These are phyloP conservation scores for Plebejus anna DNA, from an alignment of 2,888 invertebrate genomes.

Conservation along the genomic window DNA sequence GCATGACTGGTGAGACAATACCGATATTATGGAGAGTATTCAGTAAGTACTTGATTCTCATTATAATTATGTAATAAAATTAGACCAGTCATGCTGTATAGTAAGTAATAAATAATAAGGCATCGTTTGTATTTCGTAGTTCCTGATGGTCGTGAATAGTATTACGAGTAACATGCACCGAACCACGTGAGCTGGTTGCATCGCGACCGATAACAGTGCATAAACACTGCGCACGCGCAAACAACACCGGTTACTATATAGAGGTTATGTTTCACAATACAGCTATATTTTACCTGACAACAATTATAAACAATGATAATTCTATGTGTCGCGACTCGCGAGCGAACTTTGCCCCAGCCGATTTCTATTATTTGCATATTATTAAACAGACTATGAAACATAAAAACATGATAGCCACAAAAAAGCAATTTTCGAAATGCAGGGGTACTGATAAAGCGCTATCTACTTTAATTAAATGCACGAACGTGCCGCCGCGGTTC, in stretches of 20 bases:
- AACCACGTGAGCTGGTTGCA: neutral
- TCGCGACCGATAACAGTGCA: neutral
- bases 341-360: constrained; percentile 6
- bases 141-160: neutral
- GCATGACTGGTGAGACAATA: no score
- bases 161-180: neutral
- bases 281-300: neutral
- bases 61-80: no score
- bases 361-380: constrained; percentile 9
- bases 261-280: neutral
- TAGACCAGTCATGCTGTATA: neutral
- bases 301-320: neutral
- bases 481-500: constrained; percentile 56
- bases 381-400: constrained; percentile 18
- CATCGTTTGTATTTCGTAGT: neutral
- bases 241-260: neutral
- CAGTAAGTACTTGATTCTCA: no score
- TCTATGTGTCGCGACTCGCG: neutral
- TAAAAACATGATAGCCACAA: neutral
- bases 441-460: constrained; percentile 21
- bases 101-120: no score
- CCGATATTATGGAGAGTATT: no score
- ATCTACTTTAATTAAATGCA: constrained; percentile 45
- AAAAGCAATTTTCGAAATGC: neutral
- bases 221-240: constrained; percentile 21